Conservation (phyloP, 2,113 vertebrate species). For the Calypte anna region DNA sequence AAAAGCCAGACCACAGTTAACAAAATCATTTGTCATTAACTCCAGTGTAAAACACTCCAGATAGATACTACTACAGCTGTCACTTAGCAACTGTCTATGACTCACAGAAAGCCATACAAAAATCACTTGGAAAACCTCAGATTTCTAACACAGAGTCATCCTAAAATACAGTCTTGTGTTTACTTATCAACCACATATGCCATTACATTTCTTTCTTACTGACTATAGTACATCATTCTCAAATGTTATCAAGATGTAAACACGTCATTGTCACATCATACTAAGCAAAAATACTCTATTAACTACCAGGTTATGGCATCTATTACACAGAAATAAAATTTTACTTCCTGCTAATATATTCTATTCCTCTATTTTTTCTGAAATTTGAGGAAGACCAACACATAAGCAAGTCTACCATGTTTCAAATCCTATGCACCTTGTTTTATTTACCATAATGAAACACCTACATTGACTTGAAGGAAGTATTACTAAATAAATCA, state of each 20-base stretch:
- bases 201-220: not conserved
- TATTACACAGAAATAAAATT: not conserved
- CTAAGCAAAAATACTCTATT: not conserved
- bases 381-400: not conserved
- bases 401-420: not conserved
- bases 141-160: not conserved
- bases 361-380: not conserved
- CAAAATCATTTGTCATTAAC: not conserved
- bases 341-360: not conserved
- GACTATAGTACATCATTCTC: not conserved
- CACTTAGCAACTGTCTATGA: not conserved
- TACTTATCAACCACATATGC: not conserved
- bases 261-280: not conserved
- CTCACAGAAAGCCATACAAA: not conserved
- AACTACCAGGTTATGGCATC: not conserved
- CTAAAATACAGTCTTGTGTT: not conserved
- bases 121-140: not conserved
- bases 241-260: not conserved
- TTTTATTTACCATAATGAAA: not conserved
- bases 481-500: not conserved
- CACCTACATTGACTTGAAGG: accelerated
- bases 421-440: not conserved
- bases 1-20: not conserved
- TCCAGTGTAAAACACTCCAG: not conserved
- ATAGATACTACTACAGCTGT: not conserved